phyloP scores from a whole-genome alignment of 2,888 invertebrate genomes.

The Xylota sylvarum region DNA sequence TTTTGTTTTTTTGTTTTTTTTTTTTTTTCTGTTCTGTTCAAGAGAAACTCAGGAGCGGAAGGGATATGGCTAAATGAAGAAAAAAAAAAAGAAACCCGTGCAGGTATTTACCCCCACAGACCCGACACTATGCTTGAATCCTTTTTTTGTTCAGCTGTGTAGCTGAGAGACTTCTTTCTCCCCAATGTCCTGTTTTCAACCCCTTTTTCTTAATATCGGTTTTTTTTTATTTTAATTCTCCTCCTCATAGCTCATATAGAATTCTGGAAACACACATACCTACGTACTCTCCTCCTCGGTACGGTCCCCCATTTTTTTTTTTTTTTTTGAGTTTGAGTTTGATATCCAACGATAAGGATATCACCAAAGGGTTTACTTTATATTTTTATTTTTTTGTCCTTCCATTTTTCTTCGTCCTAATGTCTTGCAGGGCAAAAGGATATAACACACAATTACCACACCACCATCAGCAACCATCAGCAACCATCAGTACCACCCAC shows the following conservation, averaged over 20 bases:
- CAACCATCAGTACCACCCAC: too few relatives aligned
- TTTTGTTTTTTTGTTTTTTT: too few relatives aligned
- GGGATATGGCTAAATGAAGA: conserved; percentile 4
- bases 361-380: conserved; percentile 10
- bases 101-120: conserved; percentile 25
- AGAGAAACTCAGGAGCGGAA: not conserved
- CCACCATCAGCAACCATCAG: too few relatives aligned
- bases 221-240: conserved; percentile 6
- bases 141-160: conserved; percentile 15
- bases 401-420: not conserved
- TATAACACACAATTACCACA: conserved; percentile 36
- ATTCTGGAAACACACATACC: conserved; percentile 18
- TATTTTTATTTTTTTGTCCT: conserved; percentile 3
- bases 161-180: conserved; percentile 18
- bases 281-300: not conserved
- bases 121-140: not conserved
- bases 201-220: conserved; percentile 6
- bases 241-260: conserved; percentile 12
- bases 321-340: not conserved
- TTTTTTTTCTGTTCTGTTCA: not conserved
- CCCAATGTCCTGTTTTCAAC: conserved; percentile 38
- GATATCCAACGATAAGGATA: conserved; percentile 29
- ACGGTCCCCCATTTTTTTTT: conserved; percentile 29
- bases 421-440: conserved; percentile 16
- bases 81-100: conserved; percentile 10